A percentile compares a stretch with the other conserved stretches of the same genome.
Conservation (phyloP, 2,113 vertebrate species). For the Jaculus jaculus region DNA sequence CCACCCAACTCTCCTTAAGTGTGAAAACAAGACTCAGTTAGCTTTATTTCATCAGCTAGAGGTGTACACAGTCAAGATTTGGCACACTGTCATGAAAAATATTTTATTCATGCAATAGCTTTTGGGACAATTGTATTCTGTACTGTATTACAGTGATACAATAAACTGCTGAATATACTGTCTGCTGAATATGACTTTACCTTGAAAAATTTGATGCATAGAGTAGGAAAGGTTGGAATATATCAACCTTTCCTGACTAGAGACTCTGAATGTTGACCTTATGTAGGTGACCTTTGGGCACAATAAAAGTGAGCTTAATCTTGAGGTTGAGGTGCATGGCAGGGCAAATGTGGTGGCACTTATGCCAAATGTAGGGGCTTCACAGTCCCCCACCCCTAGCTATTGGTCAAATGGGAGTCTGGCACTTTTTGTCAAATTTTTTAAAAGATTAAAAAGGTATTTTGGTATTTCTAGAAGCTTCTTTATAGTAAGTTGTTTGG, state of each 20-base stretch:
- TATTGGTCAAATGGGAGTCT: conserved; percentile 68
- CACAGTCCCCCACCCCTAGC: conserved; percentile 61
- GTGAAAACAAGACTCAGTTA: conserved; percentile 60
- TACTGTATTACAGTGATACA: conserved; percentile 81
- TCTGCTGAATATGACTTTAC: conserved; percentile 89
- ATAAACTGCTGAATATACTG: conserved; percentile 88
- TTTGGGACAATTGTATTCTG: conserved; percentile 84
- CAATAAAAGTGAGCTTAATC: conserved; percentile 90
- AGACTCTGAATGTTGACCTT: conserved; percentile 89
- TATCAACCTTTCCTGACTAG: conserved; percentile 90
- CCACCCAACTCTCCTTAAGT: conserved; percentile 67
- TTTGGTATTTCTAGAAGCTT: conserved; percentile 72
- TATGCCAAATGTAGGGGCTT: conserved; percentile 69
- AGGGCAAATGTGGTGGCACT: conserved; percentile 71
- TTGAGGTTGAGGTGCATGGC: conserved; percentile 85
- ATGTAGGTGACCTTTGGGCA: conserved; percentile 86
- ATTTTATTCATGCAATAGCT: conserved; percentile 83
- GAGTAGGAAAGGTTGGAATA: conserved; percentile 89
- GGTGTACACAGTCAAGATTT: conserved; percentile 71
- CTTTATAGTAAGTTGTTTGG: conserved; percentile 68
- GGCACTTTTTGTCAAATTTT: conserved; percentile 37
- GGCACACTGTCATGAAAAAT: conserved; percentile 77
- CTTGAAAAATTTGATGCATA: conserved; percentile 89
- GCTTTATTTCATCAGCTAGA: conserved; percentile 61
- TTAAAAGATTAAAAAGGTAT: neutral